Evolutionary conservation across 2,797 vertebrate species (phyloP).

Genomic region (Perodicticus potto): DNA sequence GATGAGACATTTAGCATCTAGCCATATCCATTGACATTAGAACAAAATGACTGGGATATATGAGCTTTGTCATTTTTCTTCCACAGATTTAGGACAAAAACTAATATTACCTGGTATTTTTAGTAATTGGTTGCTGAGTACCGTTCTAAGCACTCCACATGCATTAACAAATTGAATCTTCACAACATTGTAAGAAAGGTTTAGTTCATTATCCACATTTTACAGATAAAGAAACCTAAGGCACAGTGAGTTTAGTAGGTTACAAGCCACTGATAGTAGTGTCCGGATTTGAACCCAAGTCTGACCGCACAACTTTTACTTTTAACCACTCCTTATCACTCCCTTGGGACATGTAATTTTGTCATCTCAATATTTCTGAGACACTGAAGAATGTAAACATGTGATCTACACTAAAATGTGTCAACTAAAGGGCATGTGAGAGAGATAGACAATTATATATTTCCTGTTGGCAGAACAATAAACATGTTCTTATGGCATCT

Average conservation of each 20-base stretch:
- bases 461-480: not conserved
- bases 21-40: not conserved
- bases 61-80: not conserved
- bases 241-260: not conserved
- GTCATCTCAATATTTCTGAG: not conserved
- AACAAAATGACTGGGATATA: not conserved
- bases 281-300: not conserved
- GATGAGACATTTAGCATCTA: not conserved
- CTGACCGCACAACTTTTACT: not conserved
- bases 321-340: not conserved
- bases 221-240: not conserved
- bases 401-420: not conserved
- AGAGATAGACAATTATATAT: not conserved
- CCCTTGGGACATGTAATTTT: not conserved
- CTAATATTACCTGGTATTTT: not conserved
- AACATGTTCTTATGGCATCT: not conserved
- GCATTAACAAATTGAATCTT: not conserved
- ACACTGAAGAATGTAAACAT: not conserved
- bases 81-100: not conserved
- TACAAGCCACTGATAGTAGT: not conserved
- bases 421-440: not conserved
- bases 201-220: not conserved
- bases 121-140: not conserved
- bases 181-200: not conserved
- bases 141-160: not conserved